Evolutionary conservation across 2,113 vertebrate species (phyloP), one percentile per base, ranked within the genome.

Genomic region (Hypocryptadius cinnamomeus): DNA sequence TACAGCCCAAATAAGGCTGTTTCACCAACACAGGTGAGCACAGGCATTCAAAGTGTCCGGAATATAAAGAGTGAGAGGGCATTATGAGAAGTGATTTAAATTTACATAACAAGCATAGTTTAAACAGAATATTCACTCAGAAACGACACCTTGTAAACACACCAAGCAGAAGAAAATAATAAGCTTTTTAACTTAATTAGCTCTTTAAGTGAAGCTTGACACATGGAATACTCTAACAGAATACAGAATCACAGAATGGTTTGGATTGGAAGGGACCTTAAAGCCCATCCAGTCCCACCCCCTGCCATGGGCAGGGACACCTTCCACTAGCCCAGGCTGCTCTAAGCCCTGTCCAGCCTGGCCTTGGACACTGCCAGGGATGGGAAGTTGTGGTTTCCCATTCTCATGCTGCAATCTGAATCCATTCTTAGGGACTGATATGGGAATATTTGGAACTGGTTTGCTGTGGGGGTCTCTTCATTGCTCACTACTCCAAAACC

Each of bases 291-390:
- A 31, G 33, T 37, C 3, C 12, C 53, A 59, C 23, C 8, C 23
- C 7, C 27, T 53, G 39, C 28, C n/a, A 53, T 3, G 9, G 39
- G 28, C 53, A 81, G 61, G 60, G 9, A 74, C 53, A 74, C 39
- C 40, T 68, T n/a, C 61, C 47, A 53, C n/a, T 9, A 30, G 0
- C 24, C 24, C 53, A 76, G n/a, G 20, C 1, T 45, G 23, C 69
- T 74, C 39, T 23, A 68, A 81, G 28, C 53, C 13, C 39, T 0
- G 0, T 74, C 30, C 39, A 60, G 0, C 25, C 40, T 68, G 47
- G 21, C n/a, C 61, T 13, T 47, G 47, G n/a, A 61, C 40, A 47
- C 10, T 47, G 8, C 24, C 47, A 81, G 39, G 3, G 2, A 21
- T 53, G 24, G 39, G 11, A 19, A 60, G 4, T 24, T 45, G 13